A percentile compares a stretch with the other conserved stretches of the same genome.
These are phyloP conservation scores for Fratercula arctica DNA, from an alignment of 2,797 vertebrate genomes.

Conservation along the genomic window DNA sequence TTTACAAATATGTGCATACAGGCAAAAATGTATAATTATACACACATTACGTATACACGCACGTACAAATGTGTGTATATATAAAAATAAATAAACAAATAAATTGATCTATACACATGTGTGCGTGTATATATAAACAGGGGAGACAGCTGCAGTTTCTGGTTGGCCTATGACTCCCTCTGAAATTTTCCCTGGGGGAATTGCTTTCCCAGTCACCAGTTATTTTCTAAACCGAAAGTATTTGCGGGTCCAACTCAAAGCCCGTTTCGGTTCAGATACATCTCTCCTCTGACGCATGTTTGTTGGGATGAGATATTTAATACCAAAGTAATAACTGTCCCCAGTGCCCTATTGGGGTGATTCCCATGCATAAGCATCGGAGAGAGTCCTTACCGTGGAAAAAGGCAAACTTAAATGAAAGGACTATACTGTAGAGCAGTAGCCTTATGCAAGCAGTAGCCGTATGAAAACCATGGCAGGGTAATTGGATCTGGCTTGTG, in stretches of 20 bases:
- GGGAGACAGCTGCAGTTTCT: background rate
- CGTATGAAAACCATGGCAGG: conserved; percentile 8
- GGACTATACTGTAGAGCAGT: background rate
- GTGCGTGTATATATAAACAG: background rate
- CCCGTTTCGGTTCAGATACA: background rate
- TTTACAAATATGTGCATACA: background rate
- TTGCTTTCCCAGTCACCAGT: background rate
- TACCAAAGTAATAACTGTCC: background rate
- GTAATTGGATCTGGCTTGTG: conserved; percentile 54
- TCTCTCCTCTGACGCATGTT: background rate
- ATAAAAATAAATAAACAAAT: background rate
- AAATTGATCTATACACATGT: too few species aligned
- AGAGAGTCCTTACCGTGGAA: background rate
- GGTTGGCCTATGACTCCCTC: background rate
- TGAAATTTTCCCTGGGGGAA: background rate
- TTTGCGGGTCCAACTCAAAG: background rate
- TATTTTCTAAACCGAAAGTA: background rate
- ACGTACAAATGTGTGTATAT: background rate
- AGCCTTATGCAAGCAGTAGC: background rate
- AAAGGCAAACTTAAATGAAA: conserved; percentile 24
- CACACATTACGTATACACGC: background rate
- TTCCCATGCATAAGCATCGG: background rate
- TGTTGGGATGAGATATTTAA: background rate
- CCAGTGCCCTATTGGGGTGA: background rate
- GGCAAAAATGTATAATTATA: background rate